Evolutionary conservation across 1,140 invertebrate genomes (phyloP), one percentile per base, ranked within the genome.

Genomic region (Drosophila neocordata): DNA sequence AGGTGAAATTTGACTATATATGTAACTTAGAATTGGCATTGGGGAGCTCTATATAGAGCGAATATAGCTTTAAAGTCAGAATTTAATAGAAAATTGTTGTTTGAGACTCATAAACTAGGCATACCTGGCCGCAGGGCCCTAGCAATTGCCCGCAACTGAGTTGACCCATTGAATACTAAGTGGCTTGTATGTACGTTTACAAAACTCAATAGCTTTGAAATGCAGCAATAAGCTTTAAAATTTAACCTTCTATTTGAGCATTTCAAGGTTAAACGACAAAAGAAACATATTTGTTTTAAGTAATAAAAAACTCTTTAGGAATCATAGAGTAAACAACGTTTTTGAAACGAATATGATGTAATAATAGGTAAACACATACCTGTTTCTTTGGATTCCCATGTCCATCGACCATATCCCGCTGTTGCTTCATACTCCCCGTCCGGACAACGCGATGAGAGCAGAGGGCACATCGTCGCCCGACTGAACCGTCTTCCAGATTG

Each of bases 401-500:
- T 24, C 82, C 81, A 62, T 91, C 89, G 7, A 90, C 84, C 22
- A 66, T 69, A 24, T 83, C 84, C 24, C 76, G 71, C 15, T 67
- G 75, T 27, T 75, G 79, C n/a, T 74, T 73, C 37, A 85, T 63
- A 56, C 82, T 85, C 27, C 72, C 68, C 13, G 48, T 84, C 22
- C 78, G 60, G 9, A 37, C 22, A 0, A 77, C 56, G 7, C 59
- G 55, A 15, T 68, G 60, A 0, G 71, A 61, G 15, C 87, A 80
- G 2, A 63, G 22, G 18, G 59, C 65, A 34, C 77, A 77, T 13
- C 72, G 55, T 0, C 51, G 52, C 9, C 48, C 72, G 34, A 73
- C 66, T 0, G 80, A 73, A 8, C 80, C 87, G 7, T 77, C 83
- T 52, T 91, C 90, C 63, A 91, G 55, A 58, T 91, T 80, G 13